These are phyloP conservation scores for Unio pictorum DNA, from an alignment of 2,888 invertebrate genomes.

Conservation along the genomic window DNA sequence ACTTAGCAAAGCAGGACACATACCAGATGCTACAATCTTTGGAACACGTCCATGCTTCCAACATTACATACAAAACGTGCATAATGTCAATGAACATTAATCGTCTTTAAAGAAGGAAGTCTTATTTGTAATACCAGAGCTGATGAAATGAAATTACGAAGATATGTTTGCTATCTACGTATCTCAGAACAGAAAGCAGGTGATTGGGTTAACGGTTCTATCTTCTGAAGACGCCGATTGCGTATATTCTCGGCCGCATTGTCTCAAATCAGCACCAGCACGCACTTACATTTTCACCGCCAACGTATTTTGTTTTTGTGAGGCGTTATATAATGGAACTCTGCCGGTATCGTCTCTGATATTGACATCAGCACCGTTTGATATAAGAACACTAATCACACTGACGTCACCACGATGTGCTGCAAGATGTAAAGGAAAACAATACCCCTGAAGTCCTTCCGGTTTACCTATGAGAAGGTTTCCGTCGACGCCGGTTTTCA, in stretches of 20 bases:
- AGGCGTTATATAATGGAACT: slow-evolving; percentile 55
- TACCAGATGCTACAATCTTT: too few species aligned
- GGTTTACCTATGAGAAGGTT: slow-evolving; percentile 57
- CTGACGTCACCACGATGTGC: slow-evolving; percentile 62
- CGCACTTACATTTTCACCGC: slow-evolving; percentile 52
- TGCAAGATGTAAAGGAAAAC: slow-evolving; percentile 57
- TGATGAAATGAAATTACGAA: too few species aligned
- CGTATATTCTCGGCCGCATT: slow-evolving; percentile 24
- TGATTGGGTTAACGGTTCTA: slow-evolving; percentile 23
- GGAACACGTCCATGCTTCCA: too few species aligned
- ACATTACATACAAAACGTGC: too few species aligned
- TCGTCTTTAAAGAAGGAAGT: too few species aligned
- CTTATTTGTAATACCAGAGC: too few species aligned
- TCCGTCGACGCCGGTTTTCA: slow-evolving; percentile 50
- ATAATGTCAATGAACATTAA: too few species aligned
- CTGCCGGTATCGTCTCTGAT: slow-evolving; percentile 36
- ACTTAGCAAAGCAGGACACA: too few species aligned
- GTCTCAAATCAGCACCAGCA: slow-evolving; percentile 53
- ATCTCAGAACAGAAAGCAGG: slow-evolving; percentile 17
- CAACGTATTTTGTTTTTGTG: slow-evolving; percentile 45
- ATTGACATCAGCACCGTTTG: slow-evolving; percentile 47
- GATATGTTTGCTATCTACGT: too few species aligned
- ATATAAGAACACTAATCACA: slow-evolving; percentile 51
- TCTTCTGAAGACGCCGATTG: slow-evolving; percentile 15
- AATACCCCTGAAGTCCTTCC: slow-evolving; percentile 54